Evolutionary conservation across 1,140 invertebrate species (phyloP).

Genomic region (Aphaenogaster ashmeadi): DNA sequence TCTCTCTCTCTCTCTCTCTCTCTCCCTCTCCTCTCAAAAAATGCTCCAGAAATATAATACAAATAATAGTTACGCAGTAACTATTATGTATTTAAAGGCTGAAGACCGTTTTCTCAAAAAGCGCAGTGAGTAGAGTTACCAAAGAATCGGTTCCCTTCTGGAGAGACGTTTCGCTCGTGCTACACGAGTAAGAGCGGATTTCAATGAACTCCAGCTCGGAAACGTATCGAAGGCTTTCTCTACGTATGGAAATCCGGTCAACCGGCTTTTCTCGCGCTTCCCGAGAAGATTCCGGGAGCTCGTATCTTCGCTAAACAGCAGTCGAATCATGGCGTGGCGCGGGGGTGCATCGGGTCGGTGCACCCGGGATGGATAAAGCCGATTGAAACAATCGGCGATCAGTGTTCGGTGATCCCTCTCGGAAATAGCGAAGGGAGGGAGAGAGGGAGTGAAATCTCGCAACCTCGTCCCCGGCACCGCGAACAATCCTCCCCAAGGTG

Average conservation of each 20-base stretch:
- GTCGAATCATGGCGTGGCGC: conserved; percentile 14
- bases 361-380: conserved; percentile 69
- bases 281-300: conserved; percentile 25
- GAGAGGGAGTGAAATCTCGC: conserved; percentile 38
- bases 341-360: conserved; percentile 12
- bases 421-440: conserved; percentile 62
- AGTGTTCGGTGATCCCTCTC: conserved; percentile 74
- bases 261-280: conserved; percentile 59
- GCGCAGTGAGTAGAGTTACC: not conserved
- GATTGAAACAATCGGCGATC: conserved; percentile 79
- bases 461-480: conserved; percentile 9
- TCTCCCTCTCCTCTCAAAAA: not conserved
- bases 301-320: conserved; percentile 72
- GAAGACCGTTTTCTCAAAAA: not conserved
- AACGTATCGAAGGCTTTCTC: conserved; percentile 60
- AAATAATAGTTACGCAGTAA: not conserved
- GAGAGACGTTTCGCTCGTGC: conserved; percentile 20
- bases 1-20: not conserved
- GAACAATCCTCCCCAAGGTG: conserved; percentile 57
- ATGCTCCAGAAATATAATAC: not conserved
- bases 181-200: conserved; percentile 59
- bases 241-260: conserved; percentile 70
- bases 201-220: conserved; percentile 61
- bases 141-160: not conserved
- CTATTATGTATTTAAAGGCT: not conserved